These are phyloP conservation scores for Halcyon malimbica DNA, from an alignment of 2,113 vertebrate species.

Conservation along the genomic window DNA sequence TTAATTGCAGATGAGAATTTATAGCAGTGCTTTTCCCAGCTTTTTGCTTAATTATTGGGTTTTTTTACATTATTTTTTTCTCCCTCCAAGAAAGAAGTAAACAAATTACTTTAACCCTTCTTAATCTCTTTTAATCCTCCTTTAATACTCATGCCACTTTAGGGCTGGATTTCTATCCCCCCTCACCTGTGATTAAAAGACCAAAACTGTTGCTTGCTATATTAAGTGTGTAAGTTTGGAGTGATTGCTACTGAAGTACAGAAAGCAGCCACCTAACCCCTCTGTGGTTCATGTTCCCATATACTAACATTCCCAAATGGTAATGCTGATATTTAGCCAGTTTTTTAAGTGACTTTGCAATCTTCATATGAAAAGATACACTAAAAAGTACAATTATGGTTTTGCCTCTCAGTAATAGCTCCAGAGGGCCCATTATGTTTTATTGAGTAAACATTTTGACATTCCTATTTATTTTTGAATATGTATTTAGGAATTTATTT, in stretches of 20 bases:
- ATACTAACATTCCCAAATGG: background rate
- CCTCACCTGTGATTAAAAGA: accelerated
- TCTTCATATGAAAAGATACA: background rate
- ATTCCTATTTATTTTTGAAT: background rate
- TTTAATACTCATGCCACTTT: background rate
- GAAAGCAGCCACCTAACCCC: background rate
- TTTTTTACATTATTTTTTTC: background rate
- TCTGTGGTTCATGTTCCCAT: background rate
- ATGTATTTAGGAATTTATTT: background rate
- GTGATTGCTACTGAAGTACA: background rate
- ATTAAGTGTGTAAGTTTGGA: background rate
- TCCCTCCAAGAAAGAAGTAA: background rate
- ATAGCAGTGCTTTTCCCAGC: background rate
- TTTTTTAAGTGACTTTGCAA: background rate
- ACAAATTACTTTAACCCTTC: background rate
- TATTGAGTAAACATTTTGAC: conserved; percentile 4
- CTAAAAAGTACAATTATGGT: background rate
- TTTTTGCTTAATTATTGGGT: no score
- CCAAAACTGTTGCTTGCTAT: background rate
- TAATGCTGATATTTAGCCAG: background rate
- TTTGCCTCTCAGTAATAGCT: background rate
- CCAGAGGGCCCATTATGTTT: background rate
- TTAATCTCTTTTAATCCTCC: background rate
- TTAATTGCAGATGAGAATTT: background rate
- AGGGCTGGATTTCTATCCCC: background rate